phyloP scores from a whole-genome alignment of 1,140 invertebrate species.

The Hycleus phaleratus region DNA sequence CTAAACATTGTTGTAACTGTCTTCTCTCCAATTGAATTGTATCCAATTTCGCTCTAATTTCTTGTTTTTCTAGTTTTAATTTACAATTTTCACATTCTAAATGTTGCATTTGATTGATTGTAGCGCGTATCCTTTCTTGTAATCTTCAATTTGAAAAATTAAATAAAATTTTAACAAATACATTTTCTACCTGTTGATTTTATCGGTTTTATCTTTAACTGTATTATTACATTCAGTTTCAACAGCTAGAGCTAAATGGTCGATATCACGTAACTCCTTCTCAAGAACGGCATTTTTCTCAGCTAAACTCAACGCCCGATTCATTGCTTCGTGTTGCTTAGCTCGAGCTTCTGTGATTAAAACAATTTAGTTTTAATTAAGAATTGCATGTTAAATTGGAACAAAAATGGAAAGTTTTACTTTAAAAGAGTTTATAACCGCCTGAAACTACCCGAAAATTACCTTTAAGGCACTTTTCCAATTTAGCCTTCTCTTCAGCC shows the following conservation, averaged over 20 bases:
- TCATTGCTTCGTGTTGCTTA: constrained; percentile 68
- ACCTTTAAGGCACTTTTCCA: neutral
- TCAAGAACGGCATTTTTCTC: constrained; percentile 58
- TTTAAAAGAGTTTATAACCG: too few species aligned
- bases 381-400: too few species aligned
- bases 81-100: constrained; percentile 45
- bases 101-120: constrained; percentile 34
- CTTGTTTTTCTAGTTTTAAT: constrained; percentile 42
- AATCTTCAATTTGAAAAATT: constrained; percentile 20
- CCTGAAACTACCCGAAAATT: too few species aligned
- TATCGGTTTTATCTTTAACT: constrained; percentile 37
- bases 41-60: constrained; percentile 46
- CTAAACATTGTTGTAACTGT: constrained; percentile 41
- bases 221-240: constrained; percentile 56
- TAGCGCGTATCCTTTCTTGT: constrained; percentile 44
- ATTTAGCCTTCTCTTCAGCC: neutral
- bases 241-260: constrained; percentile 57
- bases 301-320: constrained; percentile 56
- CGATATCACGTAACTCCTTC: constrained; percentile 58
- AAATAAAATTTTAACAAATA: constrained; percentile 15
- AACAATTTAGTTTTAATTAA: too few species aligned
- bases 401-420: too few species aligned
- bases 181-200: constrained; percentile 26
- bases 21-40: constrained; percentile 25
- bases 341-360: constrained; percentile 45